phyloP scores from a whole-genome alignment of 2,888 invertebrate genomes.

The Himalopsyche kuldschensis region DNA sequence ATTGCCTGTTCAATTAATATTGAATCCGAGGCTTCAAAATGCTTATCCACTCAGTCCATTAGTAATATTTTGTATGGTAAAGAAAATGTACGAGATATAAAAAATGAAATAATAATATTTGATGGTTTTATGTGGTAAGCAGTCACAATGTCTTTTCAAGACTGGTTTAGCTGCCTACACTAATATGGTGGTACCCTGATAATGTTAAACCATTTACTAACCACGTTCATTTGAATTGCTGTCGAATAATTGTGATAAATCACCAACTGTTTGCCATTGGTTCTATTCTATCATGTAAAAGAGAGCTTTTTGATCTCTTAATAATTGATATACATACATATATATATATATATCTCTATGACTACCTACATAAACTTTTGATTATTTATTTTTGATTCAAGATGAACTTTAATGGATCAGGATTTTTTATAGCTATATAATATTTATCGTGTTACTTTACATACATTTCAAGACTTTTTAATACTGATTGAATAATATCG shows the following conservation, averaged over 20 bases:
- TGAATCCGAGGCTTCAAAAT: no score
- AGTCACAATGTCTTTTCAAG: neutral
- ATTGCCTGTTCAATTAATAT: no score
- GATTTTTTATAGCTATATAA: no score
- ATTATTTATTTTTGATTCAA: no score
- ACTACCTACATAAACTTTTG: neutral
- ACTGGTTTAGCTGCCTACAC: neutral
- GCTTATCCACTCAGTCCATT: no score
- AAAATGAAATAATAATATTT: neutral
- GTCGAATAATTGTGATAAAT: conserved; percentile 37
- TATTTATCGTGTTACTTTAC: no score
- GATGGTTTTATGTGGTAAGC: neutral
- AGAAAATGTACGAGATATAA: no score
- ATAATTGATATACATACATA: neutral
- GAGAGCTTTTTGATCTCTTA: conserved; percentile 11
- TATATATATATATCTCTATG: neutral
- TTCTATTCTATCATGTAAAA: neutral
- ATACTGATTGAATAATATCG: no score
- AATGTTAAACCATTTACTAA: neutral
- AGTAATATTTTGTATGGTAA: no score
- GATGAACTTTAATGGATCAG: no score
- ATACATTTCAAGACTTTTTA: no score
- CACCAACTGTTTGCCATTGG: conserved; percentile 2
- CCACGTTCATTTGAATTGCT: conserved; percentile 11
- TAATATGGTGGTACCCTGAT: conserved; percentile 33